Percentiles rank a stretch among this genome's conserved stretches.
Evolutionary conservation across 2,888 invertebrate species (phyloP).

Genomic region (Noctua comes): DNA sequence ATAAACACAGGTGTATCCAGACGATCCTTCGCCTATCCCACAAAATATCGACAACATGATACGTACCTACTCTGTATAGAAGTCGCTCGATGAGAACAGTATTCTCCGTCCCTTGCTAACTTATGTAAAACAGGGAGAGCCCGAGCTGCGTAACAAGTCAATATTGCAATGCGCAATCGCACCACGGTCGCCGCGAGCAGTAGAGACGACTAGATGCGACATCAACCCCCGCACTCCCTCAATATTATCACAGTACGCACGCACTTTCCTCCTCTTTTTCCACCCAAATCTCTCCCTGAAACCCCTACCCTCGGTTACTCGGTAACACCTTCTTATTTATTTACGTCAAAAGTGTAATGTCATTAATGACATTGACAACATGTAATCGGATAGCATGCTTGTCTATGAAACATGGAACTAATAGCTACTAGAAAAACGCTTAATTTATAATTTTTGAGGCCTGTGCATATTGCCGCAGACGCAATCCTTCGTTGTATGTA

Average conservation of each 20-base stretch:
- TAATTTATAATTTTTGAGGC: background rate
- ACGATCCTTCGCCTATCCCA: slow-evolving; percentile 84
- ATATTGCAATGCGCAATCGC: slow-evolving; percentile 83
- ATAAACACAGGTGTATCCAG: slow-evolving; percentile 74
- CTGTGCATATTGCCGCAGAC: background rate
- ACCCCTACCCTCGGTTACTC: slow-evolving; percentile 40
- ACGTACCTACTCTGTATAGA: slow-evolving; percentile 79
- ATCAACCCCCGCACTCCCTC: slow-evolving; percentile 67
- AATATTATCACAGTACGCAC: slow-evolving; percentile 57
- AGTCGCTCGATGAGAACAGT: slow-evolving; percentile 79
- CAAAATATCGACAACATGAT: slow-evolving; percentile 87
- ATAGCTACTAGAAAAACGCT: background rate
- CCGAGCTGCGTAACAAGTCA: slow-evolving; percentile 72
- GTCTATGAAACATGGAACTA: background rate
- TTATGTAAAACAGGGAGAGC: slow-evolving; percentile 70
- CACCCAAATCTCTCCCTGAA: slow-evolving; percentile 61
- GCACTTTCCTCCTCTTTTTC: slow-evolving; percentile 61
- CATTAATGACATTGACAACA: slow-evolving; percentile 31
- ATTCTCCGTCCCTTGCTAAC: slow-evolving; percentile 86
- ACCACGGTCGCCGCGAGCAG: slow-evolving; percentile 56
- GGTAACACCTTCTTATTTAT: slow-evolving; percentile 28
- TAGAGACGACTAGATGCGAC: slow-evolving; percentile 66
- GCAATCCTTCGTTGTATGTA: too few relatives aligned
- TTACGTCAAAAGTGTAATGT: slow-evolving; percentile 40
- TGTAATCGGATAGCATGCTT: background rate